phyloP scores from a whole-genome alignment of 2,888 invertebrate species.

The Cheilosia scutellata region DNA sequence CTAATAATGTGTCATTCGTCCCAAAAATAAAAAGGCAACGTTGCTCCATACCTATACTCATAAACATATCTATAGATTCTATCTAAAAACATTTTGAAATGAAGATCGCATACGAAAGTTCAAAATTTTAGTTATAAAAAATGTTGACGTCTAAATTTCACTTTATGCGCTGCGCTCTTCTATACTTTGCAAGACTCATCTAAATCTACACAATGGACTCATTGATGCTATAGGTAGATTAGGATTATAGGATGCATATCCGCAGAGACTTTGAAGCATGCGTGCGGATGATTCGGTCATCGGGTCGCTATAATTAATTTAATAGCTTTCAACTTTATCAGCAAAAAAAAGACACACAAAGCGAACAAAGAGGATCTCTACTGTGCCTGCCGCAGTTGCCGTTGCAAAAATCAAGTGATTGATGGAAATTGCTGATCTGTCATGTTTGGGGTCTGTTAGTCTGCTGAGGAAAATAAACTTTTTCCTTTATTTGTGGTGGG shows the following conservation, averaged over 20 bases:
- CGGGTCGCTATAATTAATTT: slow-evolving; percentile 71
- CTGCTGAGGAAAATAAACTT: slow-evolving; percentile 48
- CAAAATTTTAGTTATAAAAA: slow-evolving; percentile 14
- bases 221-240: neutral
- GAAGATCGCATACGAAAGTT: slow-evolving; percentile 1
- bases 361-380: slow-evolving; percentile 51
- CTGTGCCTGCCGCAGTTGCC: slow-evolving; percentile 35
- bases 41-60: neutral
- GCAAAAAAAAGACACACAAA: slow-evolving; percentile 65
- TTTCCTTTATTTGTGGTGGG: slow-evolving; percentile 36
- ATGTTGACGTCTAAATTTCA: slow-evolving; percentile 58
- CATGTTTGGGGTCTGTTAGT: slow-evolving; percentile 74
- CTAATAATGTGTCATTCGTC: no score
- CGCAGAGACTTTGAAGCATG: slow-evolving; percentile 52
- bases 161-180: neutral
- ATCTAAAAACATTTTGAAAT: neutral
- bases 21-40: neutral
- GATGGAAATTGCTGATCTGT: slow-evolving; percentile 74
- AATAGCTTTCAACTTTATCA: slow-evolving; percentile 73
- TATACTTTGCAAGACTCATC: slow-evolving; percentile 7
- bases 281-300: slow-evolving; percentile 73
- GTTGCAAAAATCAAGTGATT: slow-evolving; percentile 56
- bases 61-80: neutral
- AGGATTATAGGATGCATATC: slow-evolving; percentile 43
- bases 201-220: slow-evolving; percentile 29